A percentile compares a stretch with the other conserved stretches of the same genome.
Evolutionary conservation across 1,140 invertebrate species (phyloP).

Genomic region (Pogonus chalceus): DNA sequence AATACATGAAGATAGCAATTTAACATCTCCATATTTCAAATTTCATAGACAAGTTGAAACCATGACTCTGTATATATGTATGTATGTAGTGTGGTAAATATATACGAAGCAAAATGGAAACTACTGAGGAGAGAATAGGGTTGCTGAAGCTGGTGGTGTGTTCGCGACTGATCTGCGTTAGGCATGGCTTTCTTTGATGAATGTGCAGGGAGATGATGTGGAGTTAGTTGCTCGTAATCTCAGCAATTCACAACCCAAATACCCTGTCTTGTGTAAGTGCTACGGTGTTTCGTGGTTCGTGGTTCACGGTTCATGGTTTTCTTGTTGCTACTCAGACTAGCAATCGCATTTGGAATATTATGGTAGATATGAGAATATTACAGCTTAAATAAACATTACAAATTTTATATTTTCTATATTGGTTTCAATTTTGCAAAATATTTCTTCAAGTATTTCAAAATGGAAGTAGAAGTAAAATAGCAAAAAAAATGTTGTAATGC

Average conservation of each 20-base stretch:
- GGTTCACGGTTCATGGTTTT: too few relatives aligned
- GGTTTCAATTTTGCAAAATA: too few relatives aligned
- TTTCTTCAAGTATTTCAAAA: too few relatives aligned
- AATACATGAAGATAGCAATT: too few relatives aligned
- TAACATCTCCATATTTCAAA: too few relatives aligned
- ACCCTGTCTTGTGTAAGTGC: not conserved
- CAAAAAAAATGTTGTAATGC: conserved; percentile 1
- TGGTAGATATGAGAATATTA: too few relatives aligned
- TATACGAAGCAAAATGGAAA: not conserved
- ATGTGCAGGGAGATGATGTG: conserved; percentile 3
- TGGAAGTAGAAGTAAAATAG: too few relatives aligned
- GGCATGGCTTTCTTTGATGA: not conserved
- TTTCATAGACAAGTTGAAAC: not conserved
- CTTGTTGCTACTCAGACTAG: too few relatives aligned
- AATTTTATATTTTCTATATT: too few relatives aligned
- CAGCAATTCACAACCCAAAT: conserved; percentile 4
- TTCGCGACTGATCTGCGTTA: not conserved
- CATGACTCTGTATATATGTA: not conserved
- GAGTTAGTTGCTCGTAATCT: conserved; percentile 4
- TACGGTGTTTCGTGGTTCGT: too few relatives aligned
- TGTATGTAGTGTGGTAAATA: not conserved
- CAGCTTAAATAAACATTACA: too few relatives aligned
- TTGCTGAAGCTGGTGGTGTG: not conserved
- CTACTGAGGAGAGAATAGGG: not conserved
- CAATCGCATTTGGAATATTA: too few relatives aligned